phyloP scores from a whole-genome alignment of 2,113 vertebrate species.

The Myotis lucifugus region DNA sequence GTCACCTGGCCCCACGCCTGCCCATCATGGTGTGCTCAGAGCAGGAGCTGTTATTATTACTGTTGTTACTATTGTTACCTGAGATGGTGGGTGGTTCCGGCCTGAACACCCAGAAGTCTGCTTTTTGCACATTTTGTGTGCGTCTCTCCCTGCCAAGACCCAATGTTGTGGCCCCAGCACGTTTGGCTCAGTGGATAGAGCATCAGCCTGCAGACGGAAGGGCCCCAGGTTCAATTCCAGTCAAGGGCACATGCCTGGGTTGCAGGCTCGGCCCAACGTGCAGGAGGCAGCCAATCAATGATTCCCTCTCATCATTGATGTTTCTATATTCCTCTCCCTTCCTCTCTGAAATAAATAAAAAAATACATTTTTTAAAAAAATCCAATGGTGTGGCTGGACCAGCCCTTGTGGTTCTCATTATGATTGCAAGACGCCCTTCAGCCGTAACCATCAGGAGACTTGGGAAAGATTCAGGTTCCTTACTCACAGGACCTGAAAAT shows the following conservation, averaged over 20 bases:
- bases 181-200: no score
- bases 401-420: neutral
- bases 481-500: neutral
- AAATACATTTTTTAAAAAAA: no score
- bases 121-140: neutral
- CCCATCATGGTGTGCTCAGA: fast-evolving
- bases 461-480: neutral
- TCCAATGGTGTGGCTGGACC: neutral
- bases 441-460: neutral
- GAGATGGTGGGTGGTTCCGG: fast-evolving
- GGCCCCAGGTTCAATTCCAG: no score
- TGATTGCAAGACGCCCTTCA: neutral
- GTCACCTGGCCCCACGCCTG: fast-evolving
- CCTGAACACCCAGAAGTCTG: neutral
- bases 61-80: fast-evolving
- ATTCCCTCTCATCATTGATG: no score
- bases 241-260: no score
- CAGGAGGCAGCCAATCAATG: no score
- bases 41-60: fast-evolving
- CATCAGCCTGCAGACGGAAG: no score
- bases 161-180: no score
- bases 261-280: no score
- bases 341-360: no score
- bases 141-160: neutral
- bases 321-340: no score